Conservation (phyloP, 2,888 invertebrate genomes). For the Callyntrura sp. region DNA sequence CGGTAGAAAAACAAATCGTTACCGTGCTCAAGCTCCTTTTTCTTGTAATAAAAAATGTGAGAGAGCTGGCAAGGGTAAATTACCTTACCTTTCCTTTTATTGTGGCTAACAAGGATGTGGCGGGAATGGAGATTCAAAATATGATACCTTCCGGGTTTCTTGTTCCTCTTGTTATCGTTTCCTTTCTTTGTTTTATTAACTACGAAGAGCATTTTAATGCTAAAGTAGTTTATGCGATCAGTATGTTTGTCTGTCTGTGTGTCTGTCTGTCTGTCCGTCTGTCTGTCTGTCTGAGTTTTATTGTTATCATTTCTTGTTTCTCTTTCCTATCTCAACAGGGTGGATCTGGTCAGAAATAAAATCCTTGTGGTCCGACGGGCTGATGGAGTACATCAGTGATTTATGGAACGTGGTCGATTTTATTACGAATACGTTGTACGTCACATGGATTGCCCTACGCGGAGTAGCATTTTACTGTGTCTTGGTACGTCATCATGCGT, state of each 20-base stretch:
- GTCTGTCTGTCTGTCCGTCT: too few relatives aligned
- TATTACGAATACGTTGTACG: conserved; percentile 94
- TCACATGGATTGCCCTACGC: conserved; percentile 89
- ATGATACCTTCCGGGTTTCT: conserved; percentile 2
- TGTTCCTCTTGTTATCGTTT: conserved; percentile 23
- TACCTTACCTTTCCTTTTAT: too few relatives aligned
- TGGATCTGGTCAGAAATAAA: conserved; percentile 97
- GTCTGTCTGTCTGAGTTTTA: too few relatives aligned
- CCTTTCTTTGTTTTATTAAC: not conserved
- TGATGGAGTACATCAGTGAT: conserved; percentile 93
- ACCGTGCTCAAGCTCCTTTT: too few relatives aligned
- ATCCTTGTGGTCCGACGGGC: conserved; percentile 95
- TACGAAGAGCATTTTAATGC: too few relatives aligned
- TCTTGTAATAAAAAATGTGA: too few relatives aligned
- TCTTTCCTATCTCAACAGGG: too few relatives aligned
- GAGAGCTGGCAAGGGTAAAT: too few relatives aligned
- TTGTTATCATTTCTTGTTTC: not conserved
- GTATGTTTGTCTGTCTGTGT: too few relatives aligned
- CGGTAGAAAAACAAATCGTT: too few relatives aligned
- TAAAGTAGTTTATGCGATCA: too few relatives aligned
- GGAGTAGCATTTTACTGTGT: conserved; percentile 87
- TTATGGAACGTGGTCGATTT: conserved; percentile 99
- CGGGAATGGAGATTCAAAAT: conserved; percentile 41
- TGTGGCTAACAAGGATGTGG: too few relatives aligned
- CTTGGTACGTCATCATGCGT: conserved; percentile 66